Evolutionary conservation across 1,140 invertebrate species (phyloP).

Genomic region (Hetaerina americana): DNA sequence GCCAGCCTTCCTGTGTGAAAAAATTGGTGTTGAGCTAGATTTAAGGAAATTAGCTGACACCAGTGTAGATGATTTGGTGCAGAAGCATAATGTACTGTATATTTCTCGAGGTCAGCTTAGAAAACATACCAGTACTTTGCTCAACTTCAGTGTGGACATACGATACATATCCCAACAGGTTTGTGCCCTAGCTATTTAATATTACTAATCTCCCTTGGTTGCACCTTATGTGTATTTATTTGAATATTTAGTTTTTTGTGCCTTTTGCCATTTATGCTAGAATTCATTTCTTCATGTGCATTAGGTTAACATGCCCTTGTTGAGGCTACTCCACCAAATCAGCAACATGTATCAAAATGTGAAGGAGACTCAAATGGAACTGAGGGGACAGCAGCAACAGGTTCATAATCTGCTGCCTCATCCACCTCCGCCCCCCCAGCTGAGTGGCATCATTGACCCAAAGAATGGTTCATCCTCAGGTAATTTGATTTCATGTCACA

Average conservation of each 20-base stretch:
- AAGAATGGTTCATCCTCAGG: slow-evolving; percentile 43
- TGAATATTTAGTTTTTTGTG: slow-evolving; percentile 5
- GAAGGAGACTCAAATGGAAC: slow-evolving; percentile 81
- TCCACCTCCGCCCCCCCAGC: slow-evolving; percentile 17
- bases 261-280: neutral
- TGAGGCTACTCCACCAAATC: slow-evolving; percentile 88
- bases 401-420: slow-evolving; percentile 24
- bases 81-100: slow-evolving; percentile 57
- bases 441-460: slow-evolving; percentile 26
- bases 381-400: slow-evolving; percentile 54
- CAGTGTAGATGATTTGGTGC: slow-evolving; percentile 69
- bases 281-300: too few species aligned
- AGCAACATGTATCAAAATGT: slow-evolving; percentile 96
- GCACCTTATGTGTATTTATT: slow-evolving; percentile 9
- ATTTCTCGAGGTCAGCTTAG: slow-evolving; percentile 76
- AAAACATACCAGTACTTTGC: slow-evolving; percentile 74
- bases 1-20: slow-evolving; percentile 84
- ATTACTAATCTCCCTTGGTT: slow-evolving; percentile 6
- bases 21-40: slow-evolving; percentile 75
- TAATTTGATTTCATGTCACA: slow-evolving; percentile 22
- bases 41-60: slow-evolving; percentile 81
- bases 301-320: slow-evolving; percentile 84
- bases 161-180: slow-evolving; percentile 80
- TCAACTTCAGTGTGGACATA: slow-evolving; percentile 77
- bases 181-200: slow-evolving; percentile 9